Evolutionary conservation across 2,113 vertebrate genomes (phyloP).

Genomic region (Rhynchomys soricoides): DNA sequence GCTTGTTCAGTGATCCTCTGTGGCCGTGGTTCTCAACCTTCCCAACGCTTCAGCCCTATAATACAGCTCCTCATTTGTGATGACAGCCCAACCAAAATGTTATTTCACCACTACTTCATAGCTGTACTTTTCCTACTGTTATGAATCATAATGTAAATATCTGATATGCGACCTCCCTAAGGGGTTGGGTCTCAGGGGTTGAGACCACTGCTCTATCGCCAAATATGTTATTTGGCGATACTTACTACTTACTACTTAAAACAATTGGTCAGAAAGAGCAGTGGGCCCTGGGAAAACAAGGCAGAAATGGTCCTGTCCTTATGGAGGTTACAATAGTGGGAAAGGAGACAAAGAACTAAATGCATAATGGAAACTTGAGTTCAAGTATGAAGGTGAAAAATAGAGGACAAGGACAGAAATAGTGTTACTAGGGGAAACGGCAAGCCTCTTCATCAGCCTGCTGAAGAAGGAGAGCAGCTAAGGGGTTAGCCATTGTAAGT

Average conservation of each 20-base stretch:
- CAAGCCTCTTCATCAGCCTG: not conserved
- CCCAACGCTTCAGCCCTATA: not conserved
- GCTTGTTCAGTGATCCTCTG: not conserved
- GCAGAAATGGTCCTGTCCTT: not conserved
- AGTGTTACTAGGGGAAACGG: not conserved
- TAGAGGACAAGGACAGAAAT: not conserved
- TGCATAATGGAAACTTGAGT: not conserved
- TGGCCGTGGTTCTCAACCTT: not conserved
- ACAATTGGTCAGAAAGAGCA: not conserved
- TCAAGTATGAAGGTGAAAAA: slow-evolving; percentile 11
- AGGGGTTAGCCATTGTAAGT: not conserved
- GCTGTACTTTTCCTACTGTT: not conserved
- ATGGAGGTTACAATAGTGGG: not conserved
- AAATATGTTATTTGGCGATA: not conserved
- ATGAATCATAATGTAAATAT: not conserved
- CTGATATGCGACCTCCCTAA: not conserved
- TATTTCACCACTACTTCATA: not conserved
- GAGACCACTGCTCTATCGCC: not conserved
- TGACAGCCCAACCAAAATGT: not conserved
- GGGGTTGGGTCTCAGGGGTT: not conserved
- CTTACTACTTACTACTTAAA: not conserved
- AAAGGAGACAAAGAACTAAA: not conserved
- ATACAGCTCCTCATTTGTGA: not conserved
- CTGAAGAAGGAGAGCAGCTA: not conserved
- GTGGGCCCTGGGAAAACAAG: not conserved